These are phyloP conservation scores for Xestia sexstrigata DNA, from an alignment of 2,888 invertebrate species.

Conservation along the genomic window DNA sequence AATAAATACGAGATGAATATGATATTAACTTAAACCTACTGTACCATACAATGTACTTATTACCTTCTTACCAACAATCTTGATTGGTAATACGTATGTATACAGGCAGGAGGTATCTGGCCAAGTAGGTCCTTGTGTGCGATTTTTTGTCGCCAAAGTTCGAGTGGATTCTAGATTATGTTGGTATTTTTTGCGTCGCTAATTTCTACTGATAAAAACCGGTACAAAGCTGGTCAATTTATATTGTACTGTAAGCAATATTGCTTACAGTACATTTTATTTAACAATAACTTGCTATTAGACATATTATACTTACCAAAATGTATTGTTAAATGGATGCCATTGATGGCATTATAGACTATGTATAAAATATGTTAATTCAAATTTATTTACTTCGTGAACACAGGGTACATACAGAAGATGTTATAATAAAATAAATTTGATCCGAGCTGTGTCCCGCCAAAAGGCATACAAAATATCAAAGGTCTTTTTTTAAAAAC, in stretches of 20 bases:
- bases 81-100: background rate
- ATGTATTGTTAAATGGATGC: too few relatives aligned
- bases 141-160: constrained; percentile 15
- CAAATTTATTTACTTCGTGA: too few relatives aligned
- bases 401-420: too few relatives aligned
- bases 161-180: background rate
- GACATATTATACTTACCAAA: background rate
- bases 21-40: background rate
- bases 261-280: too few relatives aligned
- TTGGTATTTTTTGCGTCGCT: constrained; percentile 12
- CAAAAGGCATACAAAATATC: too few relatives aligned
- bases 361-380: background rate
- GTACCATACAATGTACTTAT: background rate
- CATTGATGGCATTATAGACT: background rate
- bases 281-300: too few relatives aligned
- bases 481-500: too few relatives aligned
- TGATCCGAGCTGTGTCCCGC: too few relatives aligned
- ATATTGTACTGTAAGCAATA: too few relatives aligned
- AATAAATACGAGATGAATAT: constrained; percentile 2
- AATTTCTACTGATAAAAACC: constrained; percentile 3
- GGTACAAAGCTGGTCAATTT: background rate
- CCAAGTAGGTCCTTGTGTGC: constrained; percentile 1
- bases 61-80: background rate
- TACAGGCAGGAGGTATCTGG: background rate
- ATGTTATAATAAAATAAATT: too few relatives aligned